Evolutionary conservation across 1,140 invertebrate species (phyloP), one percentile per base, ranked within the genome.

Genomic region (Scaptodrosophila lebanonensis): DNA sequence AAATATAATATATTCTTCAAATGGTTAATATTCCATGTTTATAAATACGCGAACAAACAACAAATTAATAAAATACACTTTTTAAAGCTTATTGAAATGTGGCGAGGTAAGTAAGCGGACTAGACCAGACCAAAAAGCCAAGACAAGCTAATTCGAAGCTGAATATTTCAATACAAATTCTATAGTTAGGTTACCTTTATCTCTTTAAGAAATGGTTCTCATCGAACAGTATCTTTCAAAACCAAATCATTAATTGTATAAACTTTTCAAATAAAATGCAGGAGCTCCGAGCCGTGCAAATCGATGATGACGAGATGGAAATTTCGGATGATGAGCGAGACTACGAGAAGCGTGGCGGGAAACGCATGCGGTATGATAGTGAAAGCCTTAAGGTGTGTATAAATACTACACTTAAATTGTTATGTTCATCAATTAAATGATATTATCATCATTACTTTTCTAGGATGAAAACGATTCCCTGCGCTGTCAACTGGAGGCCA

Each of bases 401-500:
- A 8, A 11, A 15, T 2, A 7, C 6, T 27, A 35, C 22, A 11
- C 0, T 6, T 27, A 3, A 15, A 12, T 17, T 38, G 8, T 29
- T 43, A 7, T 3, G 8, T 11, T 18, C 0, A 16, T 13, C 12
- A 2, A 4, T 22, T 8, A 7, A 1, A 15, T 15, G 2, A 0
- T 18, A 18, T 15, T 35, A 30, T 36, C 9, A 22, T 8, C 20
- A 3, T 18, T 7, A 8, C 8, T 2, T 36, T 66, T 25, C 1
- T 86, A 95, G 90, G 94, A 96, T 60, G 96, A 86, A 25, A 97
- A 97, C 86, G 95, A 98, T 63, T 94, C 93, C 66, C 88, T 98
- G 20, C 91, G 93, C 35, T 97, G 95, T 88, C 96, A 98, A 89
- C 85, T 98, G 64, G 96, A 97, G 87, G 96, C 95, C 0, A 97